phyloP scores from a whole-genome alignment of 2,113 vertebrate genomes.

The Potamarius usumacintae region DNA sequence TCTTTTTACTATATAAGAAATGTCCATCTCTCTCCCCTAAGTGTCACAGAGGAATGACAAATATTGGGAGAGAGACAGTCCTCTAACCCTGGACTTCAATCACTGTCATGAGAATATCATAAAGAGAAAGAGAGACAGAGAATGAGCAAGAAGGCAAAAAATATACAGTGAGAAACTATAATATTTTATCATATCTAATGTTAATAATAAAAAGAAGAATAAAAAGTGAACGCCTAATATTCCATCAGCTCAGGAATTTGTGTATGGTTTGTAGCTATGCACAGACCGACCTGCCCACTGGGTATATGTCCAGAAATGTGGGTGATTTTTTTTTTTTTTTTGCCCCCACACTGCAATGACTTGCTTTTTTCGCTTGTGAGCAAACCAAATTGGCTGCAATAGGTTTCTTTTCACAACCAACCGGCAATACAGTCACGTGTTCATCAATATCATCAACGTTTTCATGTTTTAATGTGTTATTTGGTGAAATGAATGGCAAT shows the following conservation, averaged over 20 bases:
- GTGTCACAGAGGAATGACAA: conserved; percentile 13
- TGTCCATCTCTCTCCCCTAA: not conserved
- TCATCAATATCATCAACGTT: too few species aligned
- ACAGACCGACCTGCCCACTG: not conserved
- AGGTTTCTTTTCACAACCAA: too few species aligned
- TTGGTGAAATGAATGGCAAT: too few species aligned
- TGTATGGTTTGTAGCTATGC: not conserved
- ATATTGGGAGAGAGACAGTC: conserved; percentile 16
- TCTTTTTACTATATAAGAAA: too few species aligned
- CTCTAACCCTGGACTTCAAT: conserved; percentile 17
- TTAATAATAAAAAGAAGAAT: not conserved
- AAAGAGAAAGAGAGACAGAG: not conserved
- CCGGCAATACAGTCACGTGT: too few species aligned
- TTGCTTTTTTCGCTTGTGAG: too few species aligned
- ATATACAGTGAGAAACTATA: not conserved
- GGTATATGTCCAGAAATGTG: too few species aligned
- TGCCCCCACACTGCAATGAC: too few species aligned
- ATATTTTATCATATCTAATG: not conserved
- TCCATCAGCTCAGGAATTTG: not conserved
- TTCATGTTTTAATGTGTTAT: too few species aligned
- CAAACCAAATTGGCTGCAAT: too few species aligned
- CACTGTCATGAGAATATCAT: conserved; percentile 39
- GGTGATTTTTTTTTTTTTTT: too few species aligned
- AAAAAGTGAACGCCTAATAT: not conserved
- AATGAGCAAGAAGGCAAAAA: conserved; percentile 14